Base-by-base conservation (phyloP, 2,888 invertebrate genomes). In the Phrixothrix hirtus region DNA sequence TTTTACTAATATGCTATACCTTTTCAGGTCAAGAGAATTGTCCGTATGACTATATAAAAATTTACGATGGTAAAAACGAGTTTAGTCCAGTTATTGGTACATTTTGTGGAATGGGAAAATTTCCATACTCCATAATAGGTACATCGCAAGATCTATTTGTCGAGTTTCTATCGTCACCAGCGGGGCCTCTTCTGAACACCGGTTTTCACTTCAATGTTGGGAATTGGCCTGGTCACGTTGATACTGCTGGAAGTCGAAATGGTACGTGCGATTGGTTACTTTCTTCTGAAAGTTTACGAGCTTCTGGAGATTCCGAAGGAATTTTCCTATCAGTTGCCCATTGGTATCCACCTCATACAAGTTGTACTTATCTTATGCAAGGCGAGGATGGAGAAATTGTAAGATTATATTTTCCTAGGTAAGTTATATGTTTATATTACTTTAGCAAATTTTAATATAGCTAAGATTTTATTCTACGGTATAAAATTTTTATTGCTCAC, bases 131-230 rank as follows among this genome's bases (percentile, higher is more conserved):
- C 68, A 94, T 95, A 71, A 93, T 94, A 64, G 94, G 94, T 7
- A 94, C 94, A 34, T 92, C 92, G 12, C 89, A 89, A 64, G 90
- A 92, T 68, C 80, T 92, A 62, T 92, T 90, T 70, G 92, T 92
- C 43, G 92, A 92, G 73, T 93, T 93, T 70, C 88, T 92, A 59
- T 91, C 91, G 29, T 92, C 92, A 1, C 88, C 91, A 26, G 92
- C 92, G 62, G 85, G 93, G 30, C 94, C 94, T 0, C 78, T 95
- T 12, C 80, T 94, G 38, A 94, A 94, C 74, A 94, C 93, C 0
- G 95, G 94, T 2, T 95, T 95, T 74, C 94, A 94, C 76, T 94
- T 95, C 78, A 94, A 94, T 77, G 94, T 94, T 39, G 93, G 93
- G 59, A 92, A 92, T 75, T 93, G 92, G 92, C 93, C 93, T 0